Base-by-base conservation (phyloP, 2,888 invertebrate genomes). In the Chironomus riparius region DNA sequence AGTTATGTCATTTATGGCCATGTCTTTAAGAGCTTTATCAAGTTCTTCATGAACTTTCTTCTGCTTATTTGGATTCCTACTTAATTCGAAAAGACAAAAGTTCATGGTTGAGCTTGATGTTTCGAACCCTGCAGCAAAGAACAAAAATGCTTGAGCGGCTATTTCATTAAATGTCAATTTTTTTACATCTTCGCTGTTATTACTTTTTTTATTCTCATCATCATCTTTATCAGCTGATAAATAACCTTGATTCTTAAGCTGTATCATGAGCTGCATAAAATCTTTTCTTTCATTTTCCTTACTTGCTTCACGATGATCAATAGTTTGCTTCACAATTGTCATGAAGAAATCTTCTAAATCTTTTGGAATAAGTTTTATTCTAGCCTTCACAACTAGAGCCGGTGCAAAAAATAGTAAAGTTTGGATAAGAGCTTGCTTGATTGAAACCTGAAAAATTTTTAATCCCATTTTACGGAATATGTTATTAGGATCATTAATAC, bases 211-310 rank as follows among this genome's bases (percentile, higher is more conserved):
- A 18, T 22, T 13, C 18, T 73, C 24, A 12, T 71, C 15, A 3
- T 47, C 47, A 21, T n/a, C 48, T 18, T 70, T 48, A 50, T 82
- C 82, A 68, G 76, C 77, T 0, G 79, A 79, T 56, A 83, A 80
- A 78, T 81, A 82, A 70, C 82, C 83, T 2, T 81, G 80, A 50
- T 86, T 84, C 13, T 84, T 82, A 24, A 86, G 78, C 61, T 85
- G 83, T 70, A 86, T 83, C 50, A 87, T 79, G 70, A 85, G 77
- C 78, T 86, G 85, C 78, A 87, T 80, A 77, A 86, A 80, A 79
- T 86, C 87, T 77, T 83, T 83, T 10, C 85, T 81, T 61, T 85
- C 83, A 38, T 83, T 80, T 15, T 47, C 47, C 78, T 85, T 84
- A 13, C 86, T 80, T 22, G 47, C 21, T 78, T 85, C 84, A n/a